Conservation (phyloP, 2,113 vertebrate genomes). For the Isurus oxyrinchus region DNA sequence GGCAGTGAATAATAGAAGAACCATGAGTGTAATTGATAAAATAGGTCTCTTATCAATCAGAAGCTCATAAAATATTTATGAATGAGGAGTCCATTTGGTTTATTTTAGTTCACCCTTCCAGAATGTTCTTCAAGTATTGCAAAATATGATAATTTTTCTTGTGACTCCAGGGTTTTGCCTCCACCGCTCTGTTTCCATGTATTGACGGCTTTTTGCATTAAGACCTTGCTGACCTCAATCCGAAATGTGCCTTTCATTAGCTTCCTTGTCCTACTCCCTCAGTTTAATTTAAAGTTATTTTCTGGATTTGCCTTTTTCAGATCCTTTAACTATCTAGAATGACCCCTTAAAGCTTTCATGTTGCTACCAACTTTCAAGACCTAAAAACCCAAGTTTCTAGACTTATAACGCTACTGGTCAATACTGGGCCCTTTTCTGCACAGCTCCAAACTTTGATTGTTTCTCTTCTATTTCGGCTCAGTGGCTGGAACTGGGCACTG, state of each 20-base stretch:
- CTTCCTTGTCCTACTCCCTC: not conserved
- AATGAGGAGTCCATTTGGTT: not conserved
- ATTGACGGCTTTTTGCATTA: not conserved
- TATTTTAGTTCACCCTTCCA: not conserved
- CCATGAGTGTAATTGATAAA: not conserved
- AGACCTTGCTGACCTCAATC: not conserved
- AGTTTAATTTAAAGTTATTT: not conserved
- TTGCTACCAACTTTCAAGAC: not conserved
- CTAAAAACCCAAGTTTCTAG: not conserved
- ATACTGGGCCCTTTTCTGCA: not conserved
- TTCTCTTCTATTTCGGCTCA: not conserved
- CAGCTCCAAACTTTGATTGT: not conserved
- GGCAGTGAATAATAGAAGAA: not conserved
- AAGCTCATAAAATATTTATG: not conserved
- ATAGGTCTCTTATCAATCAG: not conserved
- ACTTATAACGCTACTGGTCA: not conserved
- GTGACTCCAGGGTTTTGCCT: not conserved
- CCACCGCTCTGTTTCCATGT: not conserved
- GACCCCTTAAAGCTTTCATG: not conserved
- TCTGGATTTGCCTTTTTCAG: not conserved
- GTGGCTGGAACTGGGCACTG: not conserved
- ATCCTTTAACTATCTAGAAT: not conserved
- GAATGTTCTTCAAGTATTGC: not conserved
- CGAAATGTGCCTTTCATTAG: not conserved
- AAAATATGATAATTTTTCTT: not conserved